A percentile compares a stretch with the other conserved stretches of the same genome.
phyloP scores from a whole-genome alignment of 2,888 invertebrate genomes.

The Spilosoma lubricipeda region DNA sequence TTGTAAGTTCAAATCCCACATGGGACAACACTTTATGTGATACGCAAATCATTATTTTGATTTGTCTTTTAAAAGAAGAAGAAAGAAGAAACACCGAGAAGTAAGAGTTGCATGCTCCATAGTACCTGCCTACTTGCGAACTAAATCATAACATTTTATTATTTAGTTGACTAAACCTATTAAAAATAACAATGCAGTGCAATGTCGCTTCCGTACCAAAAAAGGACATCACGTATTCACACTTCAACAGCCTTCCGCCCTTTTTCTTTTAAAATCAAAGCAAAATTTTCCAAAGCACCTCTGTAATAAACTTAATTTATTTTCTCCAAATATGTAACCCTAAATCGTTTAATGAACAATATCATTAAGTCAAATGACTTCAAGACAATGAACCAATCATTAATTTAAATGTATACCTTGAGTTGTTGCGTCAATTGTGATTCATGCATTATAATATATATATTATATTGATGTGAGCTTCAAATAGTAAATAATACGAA shows the following conservation, averaged over 20 bases:
- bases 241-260: background rate
- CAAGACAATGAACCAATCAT: constrained; percentile 8
- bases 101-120: background rate
- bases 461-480: background rate
- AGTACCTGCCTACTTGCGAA: background rate
- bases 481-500: background rate
- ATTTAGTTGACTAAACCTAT: background rate
- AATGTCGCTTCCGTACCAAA: background rate
- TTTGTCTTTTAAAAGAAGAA: too few species aligned
- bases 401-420: constrained; percentile 10
- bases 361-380: constrained; percentile 8
- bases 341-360: constrained; percentile 14
- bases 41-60: too few species aligned
- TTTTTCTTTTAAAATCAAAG: background rate
- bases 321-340: constrained; percentile 15
- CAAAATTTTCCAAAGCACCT: constrained; percentile 6
- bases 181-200: too few species aligned
- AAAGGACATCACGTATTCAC: background rate
- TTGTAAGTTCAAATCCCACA: too few species aligned
- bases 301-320: background rate
- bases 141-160: background rate
- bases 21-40: too few species aligned
- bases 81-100: too few species aligned
- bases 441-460: background rate
- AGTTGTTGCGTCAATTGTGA: constrained; percentile 9